Conservation (phyloP, 2,797 vertebrate genomes). For the Pseudochirops cupreus region DNA sequence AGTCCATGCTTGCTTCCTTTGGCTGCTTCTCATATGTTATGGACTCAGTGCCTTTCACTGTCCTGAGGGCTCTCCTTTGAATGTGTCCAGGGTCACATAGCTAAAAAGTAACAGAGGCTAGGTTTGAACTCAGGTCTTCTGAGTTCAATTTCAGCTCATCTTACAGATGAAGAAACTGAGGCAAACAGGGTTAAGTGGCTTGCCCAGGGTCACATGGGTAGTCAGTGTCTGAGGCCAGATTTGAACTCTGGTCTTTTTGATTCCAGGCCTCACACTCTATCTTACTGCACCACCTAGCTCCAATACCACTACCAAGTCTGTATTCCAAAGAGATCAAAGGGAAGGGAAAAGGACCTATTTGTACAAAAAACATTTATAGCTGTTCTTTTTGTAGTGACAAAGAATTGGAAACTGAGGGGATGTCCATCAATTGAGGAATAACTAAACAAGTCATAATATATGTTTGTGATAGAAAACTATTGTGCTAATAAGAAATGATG, state of each 20-base stretch:
- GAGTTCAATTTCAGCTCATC: neutral
- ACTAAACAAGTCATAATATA: neutral
- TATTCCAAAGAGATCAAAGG: neutral
- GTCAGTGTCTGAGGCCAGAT: neutral
- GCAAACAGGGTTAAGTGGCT: neutral
- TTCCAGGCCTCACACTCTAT: neutral
- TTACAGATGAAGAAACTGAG: neutral
- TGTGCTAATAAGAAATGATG: neutral
- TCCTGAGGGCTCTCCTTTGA: neutral
- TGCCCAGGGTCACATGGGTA: neutral
- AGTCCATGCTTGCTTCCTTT: neutral
- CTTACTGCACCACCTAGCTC: neutral
- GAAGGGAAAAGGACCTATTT: neutral
- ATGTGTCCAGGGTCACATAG: neutral
- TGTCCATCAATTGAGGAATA: neutral
- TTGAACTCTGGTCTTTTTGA: neutral
- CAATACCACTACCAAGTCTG: neutral
- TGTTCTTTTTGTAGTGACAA: neutral
- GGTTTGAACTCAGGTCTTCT: neutral
- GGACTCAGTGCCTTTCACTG: neutral
- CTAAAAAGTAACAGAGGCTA: neutral
- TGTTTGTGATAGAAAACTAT: neutral
- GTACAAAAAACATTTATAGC: neutral
- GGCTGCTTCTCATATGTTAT: neutral
- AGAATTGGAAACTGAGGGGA: neutral